Conservation (phyloP, 2,888 invertebrate species). For the Lumbricus terrestris region DNA sequence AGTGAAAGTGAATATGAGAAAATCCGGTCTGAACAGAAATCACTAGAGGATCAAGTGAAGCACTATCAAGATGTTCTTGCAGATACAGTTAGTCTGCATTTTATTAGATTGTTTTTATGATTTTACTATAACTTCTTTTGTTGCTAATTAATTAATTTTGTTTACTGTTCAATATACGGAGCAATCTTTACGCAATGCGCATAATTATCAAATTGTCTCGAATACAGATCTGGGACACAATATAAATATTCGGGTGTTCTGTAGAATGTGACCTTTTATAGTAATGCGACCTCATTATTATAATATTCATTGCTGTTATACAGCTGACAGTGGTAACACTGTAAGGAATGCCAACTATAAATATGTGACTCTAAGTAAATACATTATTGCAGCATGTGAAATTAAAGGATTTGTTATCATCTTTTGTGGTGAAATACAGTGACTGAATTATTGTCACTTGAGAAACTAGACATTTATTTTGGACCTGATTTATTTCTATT, state of each 20-base stretch:
- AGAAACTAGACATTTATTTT: too few relatives aligned
- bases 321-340: too few relatives aligned
- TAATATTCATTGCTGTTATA: too few relatives aligned
- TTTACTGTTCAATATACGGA: neutral
- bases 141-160: neutral
- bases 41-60: conserved; percentile 13
- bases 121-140: neutral
- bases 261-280: too few relatives aligned
- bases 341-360: too few relatives aligned
- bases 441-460: too few relatives aligned
- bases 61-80: conserved; percentile 4
- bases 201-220: neutral
- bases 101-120: neutral
- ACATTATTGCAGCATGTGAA: too few relatives aligned
- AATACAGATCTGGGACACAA: neutral
- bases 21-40: neutral
- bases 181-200: neutral
- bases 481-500: too few relatives aligned
- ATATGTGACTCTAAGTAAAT: too few relatives aligned
- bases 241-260: neutral
- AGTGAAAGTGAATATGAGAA: neutral
- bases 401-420: too few relatives aligned
- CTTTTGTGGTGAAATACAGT: too few relatives aligned
- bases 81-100: neutral
- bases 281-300: too few relatives aligned